Base-by-base conservation (phyloP, 2,113 vertebrate genomes). In the Callopanchax toddi region DNA sequence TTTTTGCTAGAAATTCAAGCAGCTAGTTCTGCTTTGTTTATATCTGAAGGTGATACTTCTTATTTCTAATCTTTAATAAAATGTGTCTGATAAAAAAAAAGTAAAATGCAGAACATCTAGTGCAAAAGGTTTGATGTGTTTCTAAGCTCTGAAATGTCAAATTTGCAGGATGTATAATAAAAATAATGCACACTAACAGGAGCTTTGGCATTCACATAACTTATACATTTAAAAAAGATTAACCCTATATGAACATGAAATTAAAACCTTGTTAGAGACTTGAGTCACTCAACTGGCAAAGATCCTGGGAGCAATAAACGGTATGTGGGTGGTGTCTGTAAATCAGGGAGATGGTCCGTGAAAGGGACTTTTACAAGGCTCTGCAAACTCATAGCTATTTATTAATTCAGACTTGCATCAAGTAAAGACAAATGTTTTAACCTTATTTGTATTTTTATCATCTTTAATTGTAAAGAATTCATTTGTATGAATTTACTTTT, bases 21-120 rank as follows among this genome's bases (percentile, higher is more conserved):
- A 79, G 76, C 62, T 44, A 67, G 74, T 67, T 52, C 78, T 86
- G 71, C 78, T 78, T 77, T 62, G 61, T 79, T 76, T 79, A 55
- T 75, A 72, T 66, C 76, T 78, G 50, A 56, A 59, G 45, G 74
- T 84, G 67, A 76, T 79, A 67, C 56, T 80, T 75, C 50, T 60
- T 76, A 58, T 88, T 80, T 74, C 71, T 86, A 86, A 89, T 69
- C 78, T 82, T 74, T 25, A 50, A 85, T 91, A 87, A 84, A 92
- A 79, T 58, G 58, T 83, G 79, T 84, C 58, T 78, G 77, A 59
- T 43, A 52, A n/a, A n/a, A n/a, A n/a, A n/a, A n/a, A n/a, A 7
- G 26, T 4, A 29, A 29, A 29, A 29, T 29, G 26, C 26, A 29
- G 26, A 7, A 29, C 7, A 7, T 29, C 4, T 29, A 7, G 26